These are phyloP conservation scores for Pristiophorus japonicus DNA, from an alignment of 2,113 vertebrate species.

Conservation along the genomic window DNA sequence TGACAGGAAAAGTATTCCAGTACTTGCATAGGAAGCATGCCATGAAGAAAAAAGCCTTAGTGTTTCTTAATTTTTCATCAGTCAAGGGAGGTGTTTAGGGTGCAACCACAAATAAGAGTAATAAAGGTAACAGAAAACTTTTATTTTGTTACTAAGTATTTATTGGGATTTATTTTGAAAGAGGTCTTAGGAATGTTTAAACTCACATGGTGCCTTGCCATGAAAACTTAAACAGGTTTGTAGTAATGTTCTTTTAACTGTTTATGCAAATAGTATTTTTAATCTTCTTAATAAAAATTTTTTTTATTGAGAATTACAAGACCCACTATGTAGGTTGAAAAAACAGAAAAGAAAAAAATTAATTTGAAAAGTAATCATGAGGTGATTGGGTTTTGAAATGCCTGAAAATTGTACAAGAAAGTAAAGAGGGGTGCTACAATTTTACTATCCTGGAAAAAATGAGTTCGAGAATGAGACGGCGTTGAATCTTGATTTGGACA, in stretches of 20 bases:
- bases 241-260: not conserved
- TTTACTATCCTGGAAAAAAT: not conserved
- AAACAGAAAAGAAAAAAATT: not conserved
- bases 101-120: not conserved
- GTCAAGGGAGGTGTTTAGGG: not conserved
- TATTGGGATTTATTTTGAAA: not conserved
- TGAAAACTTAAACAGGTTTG: not conserved
- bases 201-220: not conserved
- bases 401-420: not conserved
- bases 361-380: not conserved
- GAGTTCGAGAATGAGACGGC: not conserved
- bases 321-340: not conserved
- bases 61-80: not conserved
- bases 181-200: not conserved
- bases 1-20: slow-evolving; percentile 6
- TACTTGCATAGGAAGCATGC: not conserved
- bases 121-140: not conserved
- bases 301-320: not conserved
- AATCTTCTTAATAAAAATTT: not conserved
- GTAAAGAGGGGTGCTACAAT: not conserved
- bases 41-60: not conserved
- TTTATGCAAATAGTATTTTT: not conserved
- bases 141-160: not conserved
- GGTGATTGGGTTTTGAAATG: not conserved
- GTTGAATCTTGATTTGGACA: not conserved